Evolutionary conservation across 2,797 vertebrate genomes (phyloP).

Genomic region (Odontamblyopus lacepedii): DNA sequence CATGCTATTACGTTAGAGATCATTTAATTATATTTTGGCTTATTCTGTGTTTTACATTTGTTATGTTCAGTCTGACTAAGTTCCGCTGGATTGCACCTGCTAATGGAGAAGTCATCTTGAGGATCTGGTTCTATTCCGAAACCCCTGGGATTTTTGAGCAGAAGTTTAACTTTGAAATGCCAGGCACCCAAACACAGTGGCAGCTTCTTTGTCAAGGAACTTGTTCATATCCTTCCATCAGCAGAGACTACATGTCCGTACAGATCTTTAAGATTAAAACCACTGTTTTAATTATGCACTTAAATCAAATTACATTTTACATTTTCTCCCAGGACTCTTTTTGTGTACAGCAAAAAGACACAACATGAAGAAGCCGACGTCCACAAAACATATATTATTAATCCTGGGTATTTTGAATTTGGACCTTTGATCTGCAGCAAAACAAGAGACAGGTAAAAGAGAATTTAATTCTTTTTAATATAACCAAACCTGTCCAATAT

Average conservation of each 20-base stretch:
- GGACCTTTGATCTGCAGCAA: conserved; percentile 93
- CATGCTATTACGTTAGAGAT: background rate
- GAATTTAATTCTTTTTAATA: background rate
- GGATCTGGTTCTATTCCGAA: conserved; percentile 80
- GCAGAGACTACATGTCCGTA: conserved; percentile 82
- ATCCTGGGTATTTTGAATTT: conserved; percentile 81
- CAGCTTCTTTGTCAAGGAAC: conserved; percentile 81
- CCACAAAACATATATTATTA: conserved; percentile 81
- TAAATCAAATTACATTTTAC: background rate
- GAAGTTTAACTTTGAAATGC: conserved; percentile 84
- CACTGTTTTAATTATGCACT: background rate
- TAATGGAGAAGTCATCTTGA: conserved; percentile 72
- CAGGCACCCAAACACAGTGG: conserved; percentile 80
- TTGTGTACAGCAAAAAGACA: conserved; percentile 73
- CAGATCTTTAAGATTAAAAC: conserved; percentile 12
- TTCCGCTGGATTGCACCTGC: conserved; percentile 89
- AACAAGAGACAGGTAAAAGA: conserved; percentile 84
- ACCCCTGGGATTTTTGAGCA: conserved; percentile 79
- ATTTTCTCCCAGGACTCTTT: conserved; percentile 79
- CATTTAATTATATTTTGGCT: background rate
- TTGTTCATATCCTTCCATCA: conserved; percentile 85
- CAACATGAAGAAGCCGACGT: conserved; percentile 63
- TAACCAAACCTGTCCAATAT: background rate
- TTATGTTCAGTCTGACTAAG: conserved; percentile 72
- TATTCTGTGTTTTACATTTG: conserved; percentile 12